Conservation (phyloP, 37 sponge, comb jelly and placozoan species). For the Halisarca cf. caerulea region DNA sequence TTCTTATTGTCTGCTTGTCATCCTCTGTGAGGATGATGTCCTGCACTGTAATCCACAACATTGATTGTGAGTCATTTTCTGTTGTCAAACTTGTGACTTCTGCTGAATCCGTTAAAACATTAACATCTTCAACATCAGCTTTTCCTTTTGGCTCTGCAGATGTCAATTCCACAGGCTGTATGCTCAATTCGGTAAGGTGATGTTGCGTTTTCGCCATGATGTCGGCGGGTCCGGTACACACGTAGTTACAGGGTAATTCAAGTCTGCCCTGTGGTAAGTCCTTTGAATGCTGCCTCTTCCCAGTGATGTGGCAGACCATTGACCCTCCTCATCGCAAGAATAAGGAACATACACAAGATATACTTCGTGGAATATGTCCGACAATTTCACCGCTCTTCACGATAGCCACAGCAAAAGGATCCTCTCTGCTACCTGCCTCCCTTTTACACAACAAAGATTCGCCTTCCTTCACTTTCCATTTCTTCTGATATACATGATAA, state of each 20-base stretch:
- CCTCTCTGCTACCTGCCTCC: constrained; percentile 10
- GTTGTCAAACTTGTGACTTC: not conserved
- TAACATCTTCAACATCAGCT: not conserved
- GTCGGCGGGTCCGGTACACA: constrained; percentile 2
- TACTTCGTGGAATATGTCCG: constrained; percentile 35
- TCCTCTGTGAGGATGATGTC: too few species aligned
- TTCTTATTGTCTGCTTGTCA: too few species aligned
- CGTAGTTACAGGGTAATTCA: constrained; percentile 11
- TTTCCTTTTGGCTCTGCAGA: not conserved
- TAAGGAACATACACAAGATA: constrained; percentile 29
- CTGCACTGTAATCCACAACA: too few species aligned
- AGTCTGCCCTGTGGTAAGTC: constrained; percentile 35
- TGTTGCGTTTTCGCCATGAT: not conserved
- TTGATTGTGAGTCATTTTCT: too few species aligned
- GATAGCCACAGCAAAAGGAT: constrained; percentile 46
- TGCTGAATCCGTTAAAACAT: constrained; percentile 6
- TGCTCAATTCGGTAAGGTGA: not conserved
- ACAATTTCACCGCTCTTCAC: constrained; percentile 1
- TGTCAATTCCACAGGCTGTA: not conserved
- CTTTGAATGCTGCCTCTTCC: not conserved
- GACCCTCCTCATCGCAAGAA: constrained; percentile 23
- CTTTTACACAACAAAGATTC: constrained; percentile 29
- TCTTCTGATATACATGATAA: constrained; percentile 43
- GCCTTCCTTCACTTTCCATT: constrained; percentile 32
- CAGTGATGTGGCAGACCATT: constrained; percentile 21